These are phyloP conservation scores for Blastobasis lacticolella DNA, from an alignment of 2,888 invertebrate genomes.

Conservation along the genomic window DNA sequence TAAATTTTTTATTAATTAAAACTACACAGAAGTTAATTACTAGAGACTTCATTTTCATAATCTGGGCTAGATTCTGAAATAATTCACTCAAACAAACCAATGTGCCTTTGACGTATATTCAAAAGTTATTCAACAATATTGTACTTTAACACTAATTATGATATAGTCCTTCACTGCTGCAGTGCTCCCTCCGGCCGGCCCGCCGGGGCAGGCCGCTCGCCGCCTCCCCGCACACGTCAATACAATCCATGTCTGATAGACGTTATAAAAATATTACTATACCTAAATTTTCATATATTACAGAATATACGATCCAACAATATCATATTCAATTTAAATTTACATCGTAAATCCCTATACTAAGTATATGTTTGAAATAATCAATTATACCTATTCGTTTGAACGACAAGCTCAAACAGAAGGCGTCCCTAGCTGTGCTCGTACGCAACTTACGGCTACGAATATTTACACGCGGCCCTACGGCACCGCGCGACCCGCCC, in stretches of 20 bases:
- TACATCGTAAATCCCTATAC: slow-evolving; percentile 59
- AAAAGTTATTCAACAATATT: slow-evolving; percentile 64
- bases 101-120: slow-evolving; percentile 53
- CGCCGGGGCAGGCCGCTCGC: too few relatives aligned
- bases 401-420: slow-evolving; percentile 24
- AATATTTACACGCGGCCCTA: slow-evolving; percentile 33
- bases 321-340: slow-evolving; percentile 63
- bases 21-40: slow-evolving; percentile 61
- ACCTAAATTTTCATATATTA: slow-evolving; percentile 59
- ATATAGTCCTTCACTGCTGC: slow-evolving; percentile 33
- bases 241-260: slow-evolving; percentile 34
- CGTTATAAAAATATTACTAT: slow-evolving; percentile 50
- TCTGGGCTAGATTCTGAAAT: slow-evolving; percentile 53
- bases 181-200: slow-evolving; percentile 2
- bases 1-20: slow-evolving; percentile 64
- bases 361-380: slow-evolving; percentile 36
- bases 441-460: slow-evolving; percentile 13
- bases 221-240: slow-evolving; percentile 27
- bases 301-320: slow-evolving; percentile 58
- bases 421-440: slow-evolving; percentile 4
- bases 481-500: slow-evolving; percentile 30
- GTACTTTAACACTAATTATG: slow-evolving; percentile 62
- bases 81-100: slow-evolving; percentile 58
- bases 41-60: slow-evolving; percentile 51
- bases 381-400: slow-evolving; percentile 31